Evolutionary conservation across 2,113 vertebrate genomes (phyloP).

Genomic region (Hystrix cristata): DNA sequence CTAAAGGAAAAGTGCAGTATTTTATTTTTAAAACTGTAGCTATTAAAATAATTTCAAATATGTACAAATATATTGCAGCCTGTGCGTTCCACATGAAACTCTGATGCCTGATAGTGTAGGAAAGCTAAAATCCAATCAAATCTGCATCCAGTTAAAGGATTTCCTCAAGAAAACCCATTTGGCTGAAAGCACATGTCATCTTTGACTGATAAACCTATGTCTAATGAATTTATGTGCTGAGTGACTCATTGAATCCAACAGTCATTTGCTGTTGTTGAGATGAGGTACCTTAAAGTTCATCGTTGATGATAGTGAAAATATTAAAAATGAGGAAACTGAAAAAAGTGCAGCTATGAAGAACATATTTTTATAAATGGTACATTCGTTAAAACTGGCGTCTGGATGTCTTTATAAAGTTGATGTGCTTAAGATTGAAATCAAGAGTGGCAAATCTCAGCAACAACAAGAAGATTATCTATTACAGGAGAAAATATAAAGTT

Average conservation of each 20-base stretch:
- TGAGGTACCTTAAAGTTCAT: slow-evolving; percentile 53
- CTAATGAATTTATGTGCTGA: slow-evolving; percentile 62
- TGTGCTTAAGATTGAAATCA: slow-evolving; percentile 34
- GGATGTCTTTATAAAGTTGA: neutral
- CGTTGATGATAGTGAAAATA: neutral
- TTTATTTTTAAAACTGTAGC: slow-evolving; percentile 56
- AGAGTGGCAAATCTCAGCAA: neutral
- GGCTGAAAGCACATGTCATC: slow-evolving; percentile 63
- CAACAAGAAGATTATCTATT: neutral
- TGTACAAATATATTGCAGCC: slow-evolving; percentile 25
- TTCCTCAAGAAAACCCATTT: slow-evolving; percentile 60
- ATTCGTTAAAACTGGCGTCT: slow-evolving; percentile 36
- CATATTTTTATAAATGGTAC: neutral
- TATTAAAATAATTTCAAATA: slow-evolving; percentile 46
- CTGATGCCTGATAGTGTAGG: slow-evolving; percentile 24
- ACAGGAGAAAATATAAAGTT: neutral
- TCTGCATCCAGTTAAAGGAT: slow-evolving; percentile 54
- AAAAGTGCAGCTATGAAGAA: neutral
- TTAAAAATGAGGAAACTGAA: slow-evolving; percentile 19
- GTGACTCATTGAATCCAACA: slow-evolving; percentile 56
- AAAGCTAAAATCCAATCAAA: slow-evolving; percentile 58
- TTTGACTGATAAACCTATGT: slow-evolving; percentile 68
- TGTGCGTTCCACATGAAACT: neutral
- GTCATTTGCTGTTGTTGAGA: slow-evolving; percentile 61
- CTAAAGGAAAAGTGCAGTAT: slow-evolving; percentile 20